Base-by-base conservation (phyloP, 2,113 vertebrate species). In the Oenanthe melanoleuca region DNA sequence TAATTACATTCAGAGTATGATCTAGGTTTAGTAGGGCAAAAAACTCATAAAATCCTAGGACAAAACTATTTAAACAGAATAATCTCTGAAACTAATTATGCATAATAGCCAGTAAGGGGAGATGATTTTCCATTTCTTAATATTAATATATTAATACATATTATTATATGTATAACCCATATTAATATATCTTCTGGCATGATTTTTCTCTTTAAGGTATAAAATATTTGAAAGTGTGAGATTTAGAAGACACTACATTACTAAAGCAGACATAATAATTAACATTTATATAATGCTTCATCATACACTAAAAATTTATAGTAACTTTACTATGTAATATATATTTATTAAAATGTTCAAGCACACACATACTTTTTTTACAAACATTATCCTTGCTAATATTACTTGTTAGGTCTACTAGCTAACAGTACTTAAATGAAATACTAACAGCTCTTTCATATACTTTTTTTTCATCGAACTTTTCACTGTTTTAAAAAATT, bases 21-120 rank as follows among this genome's bases (percentile, higher is more conserved):
- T 88, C 44, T 69, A 91, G 74, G 52, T 85, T 96, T 90, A 85
- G 78, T 72, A 86, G 93, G 85, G 73, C 87, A 85, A 96, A 89
- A 86, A 69, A 37, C 78, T 57, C 89, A 96, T 93, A 83, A 97
- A 96, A 94, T 94, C 79, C 69, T 96, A 89, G 89, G 95, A 89
- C 85, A 96, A 89, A 96, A 78, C 88, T 92, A 79, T 95, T 97
- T 93, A 71, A 93, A 93, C 44, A 92, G 80, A 95, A 69, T 65
- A 61, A 79, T 94, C 69, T 87, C 66, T 9, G n/a, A 95, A 94
- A 52, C 75, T 95, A 96, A 97, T 97, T 96, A 90, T 73, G 86
- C 34, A 50, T 93, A 94, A 95, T 92, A 88, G 67, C n/a, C 84
- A 96, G 50, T 60, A 81, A 88, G 37, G 38, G 38, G 38, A 47